A percentile compares a stretch with the other conserved stretches of the same genome.
These are phyloP conservation scores for Heliornis fulica DNA, from an alignment of 2,113 vertebrate species.

Conservation along the genomic window DNA sequence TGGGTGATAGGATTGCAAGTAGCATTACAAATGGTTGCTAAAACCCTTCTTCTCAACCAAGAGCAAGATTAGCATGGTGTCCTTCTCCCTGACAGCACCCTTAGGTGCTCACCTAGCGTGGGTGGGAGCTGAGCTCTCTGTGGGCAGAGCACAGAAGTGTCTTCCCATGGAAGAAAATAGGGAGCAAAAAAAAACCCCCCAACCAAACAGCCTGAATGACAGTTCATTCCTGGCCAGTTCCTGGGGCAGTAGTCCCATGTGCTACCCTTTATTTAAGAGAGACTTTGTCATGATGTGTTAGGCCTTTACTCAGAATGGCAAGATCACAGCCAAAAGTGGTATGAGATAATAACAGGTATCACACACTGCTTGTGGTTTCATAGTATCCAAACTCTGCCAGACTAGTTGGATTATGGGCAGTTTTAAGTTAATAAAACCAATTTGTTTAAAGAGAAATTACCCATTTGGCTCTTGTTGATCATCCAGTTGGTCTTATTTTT, in stretches of 20 bases:
- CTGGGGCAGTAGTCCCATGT: neutral
- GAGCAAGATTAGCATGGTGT: neutral
- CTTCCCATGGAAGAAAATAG: neutral
- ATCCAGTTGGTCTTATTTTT: constrained; percentile 51
- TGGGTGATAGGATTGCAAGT: neutral
- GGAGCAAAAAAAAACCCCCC: neutral
- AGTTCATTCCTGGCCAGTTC: constrained; percentile 18
- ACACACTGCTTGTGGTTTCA: constrained; percentile 23
- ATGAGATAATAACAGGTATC: constrained; percentile 58
- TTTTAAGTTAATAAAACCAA: constrained; percentile 54
- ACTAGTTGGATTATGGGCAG: constrained; percentile 39
- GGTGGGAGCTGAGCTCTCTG: neutral
- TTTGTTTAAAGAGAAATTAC: constrained; percentile 62
- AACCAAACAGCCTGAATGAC: neutral
- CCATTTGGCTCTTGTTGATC: constrained; percentile 47
- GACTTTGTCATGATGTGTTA: neutral
- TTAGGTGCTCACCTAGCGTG: neutral
- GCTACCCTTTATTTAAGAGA: constrained; percentile 7
- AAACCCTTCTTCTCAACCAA: neutral
- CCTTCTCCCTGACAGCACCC: neutral
- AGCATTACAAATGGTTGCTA: neutral
- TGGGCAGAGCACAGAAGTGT: neutral
- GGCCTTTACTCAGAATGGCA: neutral
- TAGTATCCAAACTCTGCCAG: constrained; percentile 26
- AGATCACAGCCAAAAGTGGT: constrained; percentile 35